These are phyloP conservation scores for Polydrusus pterygomalis DNA, from an alignment of 2,888 invertebrate genomes.

Conservation along the genomic window DNA sequence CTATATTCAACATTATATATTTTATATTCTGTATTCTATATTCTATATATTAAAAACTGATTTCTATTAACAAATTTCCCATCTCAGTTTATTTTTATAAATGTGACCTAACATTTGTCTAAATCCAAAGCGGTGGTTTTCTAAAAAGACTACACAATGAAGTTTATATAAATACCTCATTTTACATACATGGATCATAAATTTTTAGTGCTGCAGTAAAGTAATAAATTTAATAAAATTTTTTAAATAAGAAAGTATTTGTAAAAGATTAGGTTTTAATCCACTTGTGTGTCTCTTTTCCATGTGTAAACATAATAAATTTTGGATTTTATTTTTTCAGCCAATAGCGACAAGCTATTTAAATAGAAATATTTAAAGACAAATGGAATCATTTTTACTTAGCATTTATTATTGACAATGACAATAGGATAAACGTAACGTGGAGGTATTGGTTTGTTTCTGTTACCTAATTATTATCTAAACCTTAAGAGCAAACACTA, in stretches of 20 bases:
- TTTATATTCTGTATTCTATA: too few relatives aligned
- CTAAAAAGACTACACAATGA: conserved; percentile 17
- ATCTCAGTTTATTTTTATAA: neutral
- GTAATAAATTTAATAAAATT: conserved; percentile 48
- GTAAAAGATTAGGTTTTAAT: conserved; percentile 42
- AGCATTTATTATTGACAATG: too few relatives aligned
- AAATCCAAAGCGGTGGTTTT: conserved; percentile 37
- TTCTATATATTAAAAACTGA: too few relatives aligned
- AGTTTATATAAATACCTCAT: conserved; percentile 31
- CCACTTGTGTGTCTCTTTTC: conserved; percentile 36
- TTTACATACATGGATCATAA: conserved; percentile 33
- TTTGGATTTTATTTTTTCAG: conserved; percentile 8
- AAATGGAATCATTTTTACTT: too few relatives aligned
- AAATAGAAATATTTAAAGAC: conserved; percentile 2
- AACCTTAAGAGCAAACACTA: too few relatives aligned
- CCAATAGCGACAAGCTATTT: conserved; percentile 2
- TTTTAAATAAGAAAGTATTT: conserved; percentile 52
- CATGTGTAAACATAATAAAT: conserved; percentile 39
- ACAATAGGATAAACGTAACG: too few relatives aligned
- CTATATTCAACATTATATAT: too few relatives aligned
- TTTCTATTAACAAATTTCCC: too few relatives aligned
- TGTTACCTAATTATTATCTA: too few relatives aligned
- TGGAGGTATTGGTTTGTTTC: too few relatives aligned
- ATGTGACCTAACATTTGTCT: neutral
- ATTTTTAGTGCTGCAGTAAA: conserved; percentile 48